Conservation (phyloP, 2,888 invertebrate genomes). For the Noctua janthina region DNA sequence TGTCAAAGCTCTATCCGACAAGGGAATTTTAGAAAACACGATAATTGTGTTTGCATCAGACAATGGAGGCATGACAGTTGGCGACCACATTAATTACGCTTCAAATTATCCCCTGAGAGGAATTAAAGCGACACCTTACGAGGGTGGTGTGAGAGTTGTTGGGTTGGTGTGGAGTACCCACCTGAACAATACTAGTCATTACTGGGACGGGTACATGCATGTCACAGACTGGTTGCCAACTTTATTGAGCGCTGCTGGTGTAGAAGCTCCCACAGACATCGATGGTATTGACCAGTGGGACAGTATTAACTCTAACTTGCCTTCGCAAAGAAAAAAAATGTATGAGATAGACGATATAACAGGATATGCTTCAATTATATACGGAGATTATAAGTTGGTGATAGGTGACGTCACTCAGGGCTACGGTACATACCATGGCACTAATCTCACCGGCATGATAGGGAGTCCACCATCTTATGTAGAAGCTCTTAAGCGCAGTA, state of each 20-base stretch:
- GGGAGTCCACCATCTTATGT: constrained; percentile 75
- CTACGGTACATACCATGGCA: constrained; percentile 78
- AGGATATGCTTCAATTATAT: constrained; percentile 77
- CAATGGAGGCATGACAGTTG: constrained; percentile 95
- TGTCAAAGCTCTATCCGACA: constrained; percentile 91
- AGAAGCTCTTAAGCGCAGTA: constrained; percentile 73
- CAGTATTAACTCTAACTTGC: constrained; percentile 74
- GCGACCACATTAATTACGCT: constrained; percentile 93
- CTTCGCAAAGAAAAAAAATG: constrained; percentile 76
- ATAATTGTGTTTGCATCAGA: constrained; percentile 96
- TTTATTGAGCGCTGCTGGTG: constrained; percentile 83
- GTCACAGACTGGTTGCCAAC: constrained; percentile 96
- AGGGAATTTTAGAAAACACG: constrained; percentile 94
- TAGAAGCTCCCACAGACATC: constrained; percentile 72
- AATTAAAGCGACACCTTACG: constrained; percentile 94
- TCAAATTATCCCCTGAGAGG: constrained; percentile 96
- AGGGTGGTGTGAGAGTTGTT: constrained; percentile 95
- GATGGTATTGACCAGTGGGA: constrained; percentile 85
- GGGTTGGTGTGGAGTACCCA: constrained; percentile 92
- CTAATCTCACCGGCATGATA: constrained; percentile 76
- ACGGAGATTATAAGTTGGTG: constrained; percentile 80
- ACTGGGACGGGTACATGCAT: constrained; percentile 91
- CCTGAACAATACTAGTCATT: constrained; percentile 81
- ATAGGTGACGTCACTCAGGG: constrained; percentile 72
- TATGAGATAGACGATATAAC: constrained; percentile 82